A percentile compares a stretch with the other conserved stretches of the same genome.
Evolutionary conservation across 2,113 vertebrate genomes (phyloP).

Genomic region (Capreolus pygargus): DNA sequence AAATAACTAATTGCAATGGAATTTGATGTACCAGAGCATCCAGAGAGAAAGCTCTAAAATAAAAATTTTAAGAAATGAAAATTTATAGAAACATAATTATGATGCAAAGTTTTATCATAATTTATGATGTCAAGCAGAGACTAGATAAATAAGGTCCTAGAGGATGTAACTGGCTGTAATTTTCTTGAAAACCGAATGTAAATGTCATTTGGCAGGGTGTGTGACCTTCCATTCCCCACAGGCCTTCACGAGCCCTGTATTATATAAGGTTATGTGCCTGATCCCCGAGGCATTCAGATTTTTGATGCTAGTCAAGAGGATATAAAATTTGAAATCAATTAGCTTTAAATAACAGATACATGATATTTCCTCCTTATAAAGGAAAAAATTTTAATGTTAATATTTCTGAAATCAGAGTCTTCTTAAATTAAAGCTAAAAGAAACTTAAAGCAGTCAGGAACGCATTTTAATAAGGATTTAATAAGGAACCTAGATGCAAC

Average conservation of each 20-base stretch:
- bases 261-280: neutral
- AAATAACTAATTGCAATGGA: neutral
- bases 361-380: constrained; percentile 7
- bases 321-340: constrained; percentile 17
- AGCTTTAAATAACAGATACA: neutral
- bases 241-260: neutral
- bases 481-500: neutral
- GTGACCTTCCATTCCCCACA: neutral
- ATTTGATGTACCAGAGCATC: neutral
- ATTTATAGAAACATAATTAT: constrained; percentile 18
- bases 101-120: neutral
- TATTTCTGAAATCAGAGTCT: neutral
- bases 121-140: constrained; percentile 4
- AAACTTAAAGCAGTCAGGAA: neutral
- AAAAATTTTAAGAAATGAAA: constrained; percentile 32
- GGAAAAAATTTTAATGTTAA: neutral
- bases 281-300: neutral
- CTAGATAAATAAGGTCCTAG: neutral
- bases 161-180: neutral
- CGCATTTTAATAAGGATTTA: neutral
- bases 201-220: neutral
- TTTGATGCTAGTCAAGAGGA: neutral
- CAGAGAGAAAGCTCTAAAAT: constrained; percentile 11
- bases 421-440: constrained; percentile 18
- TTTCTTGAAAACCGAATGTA: neutral